Evolutionary conservation across 2,888 invertebrate genomes (phyloP).

Genomic region (Megastigmus dorsalis): DNA sequence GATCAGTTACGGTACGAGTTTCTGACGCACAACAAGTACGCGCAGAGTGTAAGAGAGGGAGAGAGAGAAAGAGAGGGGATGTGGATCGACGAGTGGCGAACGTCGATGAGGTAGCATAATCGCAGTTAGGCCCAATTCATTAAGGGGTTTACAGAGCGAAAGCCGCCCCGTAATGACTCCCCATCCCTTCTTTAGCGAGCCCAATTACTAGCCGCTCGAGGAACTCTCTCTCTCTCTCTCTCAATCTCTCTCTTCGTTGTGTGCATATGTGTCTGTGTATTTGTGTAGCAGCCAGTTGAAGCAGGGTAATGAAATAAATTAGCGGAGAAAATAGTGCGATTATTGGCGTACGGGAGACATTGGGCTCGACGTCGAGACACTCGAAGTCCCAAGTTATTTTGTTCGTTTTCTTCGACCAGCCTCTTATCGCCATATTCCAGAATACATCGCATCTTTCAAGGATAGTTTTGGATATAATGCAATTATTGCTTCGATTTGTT

Average conservation of each 20-base stretch:
- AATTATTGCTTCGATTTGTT: too few species aligned
- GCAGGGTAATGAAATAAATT: slow-evolving; percentile 68
- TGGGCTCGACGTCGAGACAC: slow-evolving; percentile 36
- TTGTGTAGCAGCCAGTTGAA: too few species aligned
- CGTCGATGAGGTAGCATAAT: slow-evolving; percentile 63
- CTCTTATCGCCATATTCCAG: too few species aligned
- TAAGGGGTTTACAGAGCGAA: slow-evolving; percentile 63
- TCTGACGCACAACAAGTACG: too few species aligned
- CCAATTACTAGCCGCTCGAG: slow-evolving; percentile 54
- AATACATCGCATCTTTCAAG: too few species aligned
- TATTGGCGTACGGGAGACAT: too few species aligned
- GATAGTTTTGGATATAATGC: too few species aligned
- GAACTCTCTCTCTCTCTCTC: not conserved
- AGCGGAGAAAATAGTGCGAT: slow-evolving; percentile 63
- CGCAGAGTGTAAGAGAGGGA: too few species aligned
- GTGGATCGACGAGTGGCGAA: slow-evolving; percentile 23
- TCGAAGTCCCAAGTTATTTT: too few species aligned
- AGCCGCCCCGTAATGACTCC: slow-evolving; percentile 60
- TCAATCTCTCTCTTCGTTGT: slow-evolving; percentile 18
- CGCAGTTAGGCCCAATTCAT: slow-evolving; percentile 68
- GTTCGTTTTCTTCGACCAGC: slow-evolving; percentile 1
- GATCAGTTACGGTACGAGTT: too few species aligned
- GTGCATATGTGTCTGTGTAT: too few species aligned
- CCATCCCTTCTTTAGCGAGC: slow-evolving; percentile 22
- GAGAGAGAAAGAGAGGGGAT: too few species aligned